Evolutionary conservation across 2,113 vertebrate species (phyloP).

Genomic region (Oryzias melastigma): DNA sequence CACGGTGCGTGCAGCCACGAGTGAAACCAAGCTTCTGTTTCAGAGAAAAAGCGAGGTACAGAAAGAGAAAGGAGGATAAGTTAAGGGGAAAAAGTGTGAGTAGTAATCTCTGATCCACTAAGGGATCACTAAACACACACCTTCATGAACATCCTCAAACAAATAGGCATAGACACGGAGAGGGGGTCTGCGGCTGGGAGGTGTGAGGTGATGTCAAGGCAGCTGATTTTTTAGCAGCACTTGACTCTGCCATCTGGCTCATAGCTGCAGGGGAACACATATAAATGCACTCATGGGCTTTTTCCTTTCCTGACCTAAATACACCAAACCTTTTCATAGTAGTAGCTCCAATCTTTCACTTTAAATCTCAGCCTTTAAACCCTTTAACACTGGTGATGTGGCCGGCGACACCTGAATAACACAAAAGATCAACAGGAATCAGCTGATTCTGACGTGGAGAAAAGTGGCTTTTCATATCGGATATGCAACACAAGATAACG

Average conservation of each 20-base stretch:
- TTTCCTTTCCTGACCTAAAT: neutral
- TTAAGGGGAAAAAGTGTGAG: slow-evolving; percentile 24
- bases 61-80: slow-evolving; percentile 13
- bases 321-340: neutral
- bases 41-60: neutral
- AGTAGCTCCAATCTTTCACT: too few relatives aligned
- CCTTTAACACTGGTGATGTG: too few relatives aligned
- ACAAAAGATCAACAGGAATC: too few relatives aligned
- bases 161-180: neutral
- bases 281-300: slow-evolving; percentile 15
- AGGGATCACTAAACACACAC: slow-evolving; percentile 8
- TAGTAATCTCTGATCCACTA: slow-evolving; percentile 35
- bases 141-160: slow-evolving; percentile 1
- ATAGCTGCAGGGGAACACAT: slow-evolving; percentile 14
- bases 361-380: too few relatives aligned
- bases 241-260: slow-evolving; percentile 52
- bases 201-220: slow-evolving; percentile 15
- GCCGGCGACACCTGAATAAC: too few relatives aligned
- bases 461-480: too few relatives aligned
- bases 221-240: slow-evolving; percentile 15
- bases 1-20: slow-evolving; percentile 41
- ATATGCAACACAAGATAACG: too few relatives aligned
- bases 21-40: slow-evolving; percentile 34
- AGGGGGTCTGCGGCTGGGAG: neutral
- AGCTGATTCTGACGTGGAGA: too few relatives aligned